Conservation (phyloP, 2,113 vertebrate species). For the Larimichthys crocea region DNA sequence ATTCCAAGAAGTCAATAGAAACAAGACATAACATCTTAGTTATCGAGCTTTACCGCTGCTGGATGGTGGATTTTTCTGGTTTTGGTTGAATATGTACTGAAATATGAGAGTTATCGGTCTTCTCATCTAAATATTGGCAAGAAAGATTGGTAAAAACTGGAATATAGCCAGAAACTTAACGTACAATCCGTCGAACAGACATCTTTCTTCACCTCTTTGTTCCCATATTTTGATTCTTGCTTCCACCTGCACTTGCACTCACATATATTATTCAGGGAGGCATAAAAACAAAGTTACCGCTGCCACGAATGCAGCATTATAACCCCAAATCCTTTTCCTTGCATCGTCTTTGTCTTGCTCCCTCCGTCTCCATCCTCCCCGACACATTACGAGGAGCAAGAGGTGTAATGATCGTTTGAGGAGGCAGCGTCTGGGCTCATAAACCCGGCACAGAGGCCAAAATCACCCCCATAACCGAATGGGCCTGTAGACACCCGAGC, state of each 20-base stretch:
- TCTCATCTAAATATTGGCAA: not conserved
- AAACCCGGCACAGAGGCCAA: constrained; percentile 54
- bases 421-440: constrained; percentile 60
- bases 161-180: not conserved
- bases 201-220: too few species aligned
- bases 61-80: not conserved
- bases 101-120: not conserved
- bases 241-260: not conserved
- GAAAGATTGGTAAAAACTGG: not conserved
- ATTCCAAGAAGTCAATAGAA: not conserved
- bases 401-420: constrained; percentile 63
- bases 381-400: constrained; percentile 87
- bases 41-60: not conserved
- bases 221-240: not conserved
- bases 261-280: constrained; percentile 26
- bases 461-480: constrained; percentile 49
- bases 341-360: constrained; percentile 12
- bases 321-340: constrained; percentile 3
- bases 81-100: too few species aligned
- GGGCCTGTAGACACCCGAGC: constrained; percentile 33
- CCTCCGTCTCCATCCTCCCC: constrained; percentile 68
- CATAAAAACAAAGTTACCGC: constrained; percentile 82
- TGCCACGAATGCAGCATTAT: constrained; percentile 23
- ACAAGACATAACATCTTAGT: not conserved
- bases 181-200: too few species aligned